Percentiles rank a stretch among this genome's conserved stretches.
Evolutionary conservation across 2,113 vertebrate genomes (phyloP).

Genomic region (Pluvianellus socialis): DNA sequence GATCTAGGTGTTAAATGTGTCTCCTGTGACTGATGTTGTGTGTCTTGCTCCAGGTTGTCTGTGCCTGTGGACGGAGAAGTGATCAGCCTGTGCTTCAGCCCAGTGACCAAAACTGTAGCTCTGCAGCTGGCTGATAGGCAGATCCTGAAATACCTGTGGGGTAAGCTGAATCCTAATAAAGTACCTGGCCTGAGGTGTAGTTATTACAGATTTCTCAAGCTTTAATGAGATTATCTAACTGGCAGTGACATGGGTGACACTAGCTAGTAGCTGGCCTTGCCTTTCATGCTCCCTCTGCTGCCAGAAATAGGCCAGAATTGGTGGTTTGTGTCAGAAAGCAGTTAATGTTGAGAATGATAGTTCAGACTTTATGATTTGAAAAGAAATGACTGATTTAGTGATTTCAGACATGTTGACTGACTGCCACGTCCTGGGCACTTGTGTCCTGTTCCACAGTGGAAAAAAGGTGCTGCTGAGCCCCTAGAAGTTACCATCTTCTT

Average conservation of each 20-base stretch:
- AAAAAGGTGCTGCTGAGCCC: neutral
- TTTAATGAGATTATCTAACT: neutral
- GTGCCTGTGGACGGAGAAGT: constrained; percentile 82
- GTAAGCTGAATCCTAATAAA: constrained; percentile 63
- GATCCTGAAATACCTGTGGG: constrained; percentile 84
- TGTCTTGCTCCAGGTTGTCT: constrained; percentile 70
- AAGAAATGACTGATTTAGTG: neutral
- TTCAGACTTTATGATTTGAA: neutral
- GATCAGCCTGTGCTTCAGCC: constrained; percentile 78
- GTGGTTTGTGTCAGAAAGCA: neutral
- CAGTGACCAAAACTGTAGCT: constrained; percentile 78
- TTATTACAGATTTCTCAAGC: neutral
- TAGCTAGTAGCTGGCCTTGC: neutral
- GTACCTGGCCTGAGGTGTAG: neutral
- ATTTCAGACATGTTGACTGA: neutral
- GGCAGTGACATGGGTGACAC: neutral
- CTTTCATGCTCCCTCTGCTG: neutral
- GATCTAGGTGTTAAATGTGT: neutral
- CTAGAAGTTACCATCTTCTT: neutral
- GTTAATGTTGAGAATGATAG: neutral
- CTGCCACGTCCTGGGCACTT: neutral
- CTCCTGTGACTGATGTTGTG: neutral
- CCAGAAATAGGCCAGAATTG: neutral
- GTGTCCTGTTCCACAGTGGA: neutral
- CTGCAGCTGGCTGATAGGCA: constrained; percentile 85